Evolutionary conservation across 2,113 vertebrate genomes (phyloP).

Genomic region (Oxyruncus cristatus): DNA sequence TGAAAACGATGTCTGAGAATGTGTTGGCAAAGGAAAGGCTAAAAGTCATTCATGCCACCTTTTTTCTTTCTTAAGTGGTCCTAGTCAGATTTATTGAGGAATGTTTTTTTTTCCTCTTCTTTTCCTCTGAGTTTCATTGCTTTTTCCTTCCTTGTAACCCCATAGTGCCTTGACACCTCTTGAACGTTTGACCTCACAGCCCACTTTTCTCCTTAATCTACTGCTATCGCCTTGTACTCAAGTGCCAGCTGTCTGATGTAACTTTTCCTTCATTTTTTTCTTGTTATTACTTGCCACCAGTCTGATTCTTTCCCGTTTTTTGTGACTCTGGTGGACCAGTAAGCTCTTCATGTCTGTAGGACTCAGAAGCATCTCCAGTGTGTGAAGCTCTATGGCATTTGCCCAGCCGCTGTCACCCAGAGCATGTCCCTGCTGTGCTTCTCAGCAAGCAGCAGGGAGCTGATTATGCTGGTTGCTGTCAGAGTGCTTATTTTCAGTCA

Average conservation of each 20-base stretch:
- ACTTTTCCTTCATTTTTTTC: neutral
- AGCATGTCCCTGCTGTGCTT: neutral
- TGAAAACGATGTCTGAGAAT: neutral
- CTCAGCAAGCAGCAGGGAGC: neutral
- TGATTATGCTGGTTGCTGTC: neutral
- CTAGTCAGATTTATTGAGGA: neutral
- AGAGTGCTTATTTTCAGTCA: neutral
- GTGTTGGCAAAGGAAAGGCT: neutral
- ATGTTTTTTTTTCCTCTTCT: neutral
- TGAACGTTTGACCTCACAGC: neutral
- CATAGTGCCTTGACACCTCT: neutral
- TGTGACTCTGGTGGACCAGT: neutral
- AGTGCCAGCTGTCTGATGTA: neutral
- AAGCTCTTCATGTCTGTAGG: fast-evolving
- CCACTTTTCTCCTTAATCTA: neutral
- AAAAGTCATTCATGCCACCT: neutral
- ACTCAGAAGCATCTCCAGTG: neutral
- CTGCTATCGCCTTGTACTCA: neutral
- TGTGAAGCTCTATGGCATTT: neutral
- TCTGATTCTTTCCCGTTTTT: neutral
- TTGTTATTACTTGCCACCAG: neutral
- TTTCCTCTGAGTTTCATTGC: neutral
- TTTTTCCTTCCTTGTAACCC: neutral
- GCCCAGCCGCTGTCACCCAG: neutral
- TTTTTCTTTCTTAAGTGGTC: neutral